A percentile compares a stretch with the other conserved stretches of the same genome.
Evolutionary conservation across 2,113 vertebrate species (phyloP).

Genomic region (Cardinalis cardinalis): DNA sequence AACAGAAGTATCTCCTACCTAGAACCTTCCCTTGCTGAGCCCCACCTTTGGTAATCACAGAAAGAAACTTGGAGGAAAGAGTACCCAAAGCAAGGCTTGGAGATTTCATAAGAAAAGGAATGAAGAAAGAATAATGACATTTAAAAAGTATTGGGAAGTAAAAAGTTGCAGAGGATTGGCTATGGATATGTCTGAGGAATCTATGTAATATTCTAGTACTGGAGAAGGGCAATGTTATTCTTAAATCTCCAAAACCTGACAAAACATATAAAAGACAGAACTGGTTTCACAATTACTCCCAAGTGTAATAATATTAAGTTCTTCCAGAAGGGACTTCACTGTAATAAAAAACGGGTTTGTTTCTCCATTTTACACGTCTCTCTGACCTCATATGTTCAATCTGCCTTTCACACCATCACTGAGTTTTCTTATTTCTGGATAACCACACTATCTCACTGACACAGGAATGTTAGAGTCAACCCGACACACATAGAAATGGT

Average conservation of each 20-base stretch:
- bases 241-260: not conserved
- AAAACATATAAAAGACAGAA: constrained; percentile 12
- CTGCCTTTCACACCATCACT: not conserved
- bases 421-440: not conserved
- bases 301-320: constrained; percentile 2
- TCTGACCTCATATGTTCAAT: not conserved
- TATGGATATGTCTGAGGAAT: not conserved
- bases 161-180: not conserved
- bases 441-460: not conserved
- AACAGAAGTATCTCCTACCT: not conserved
- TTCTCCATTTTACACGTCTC: not conserved
- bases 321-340: constrained; percentile 2
- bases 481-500: not conserved
- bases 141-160: not conserved
- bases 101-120: not conserved
- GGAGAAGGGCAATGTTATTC: not conserved
- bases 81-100: not conserved
- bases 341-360: not conserved
- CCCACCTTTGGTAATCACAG: not conserved
- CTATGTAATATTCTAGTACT: not conserved
- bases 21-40: not conserved
- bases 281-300: not conserved
- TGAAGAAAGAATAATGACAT: not conserved
- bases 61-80: not conserved
- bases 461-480: not conserved